Conservation (phyloP, 2,888 invertebrate species). For the Mythimna ferrago region DNA sequence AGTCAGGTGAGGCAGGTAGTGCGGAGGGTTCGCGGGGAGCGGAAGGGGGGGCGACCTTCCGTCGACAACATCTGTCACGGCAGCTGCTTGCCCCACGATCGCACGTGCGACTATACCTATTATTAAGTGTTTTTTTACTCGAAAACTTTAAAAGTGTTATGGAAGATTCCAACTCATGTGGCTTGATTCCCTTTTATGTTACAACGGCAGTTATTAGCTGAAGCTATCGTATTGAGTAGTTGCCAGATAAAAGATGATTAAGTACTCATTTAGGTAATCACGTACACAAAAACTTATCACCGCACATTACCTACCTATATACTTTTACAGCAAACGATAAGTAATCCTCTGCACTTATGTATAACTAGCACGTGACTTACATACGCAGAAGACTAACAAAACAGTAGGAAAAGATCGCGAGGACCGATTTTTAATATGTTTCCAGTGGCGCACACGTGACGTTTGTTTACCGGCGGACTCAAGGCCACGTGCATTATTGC, state of each 20-base stretch:
- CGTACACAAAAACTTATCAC: constrained; percentile 43
- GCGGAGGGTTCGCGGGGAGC: constrained; percentile 48
- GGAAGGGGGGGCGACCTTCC: constrained; percentile 73
- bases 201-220: constrained; percentile 26
- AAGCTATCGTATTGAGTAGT: constrained; percentile 19
- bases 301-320: constrained; percentile 4
- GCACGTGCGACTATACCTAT: constrained; percentile 89
- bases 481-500: constrained; percentile 86
- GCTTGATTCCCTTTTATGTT: constrained; percentile 14
- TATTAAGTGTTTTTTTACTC: constrained; percentile 81
- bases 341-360: constrained; percentile 52
- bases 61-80: constrained; percentile 87
- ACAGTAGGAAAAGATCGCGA: constrained; percentile 68
- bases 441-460: constrained; percentile 80
- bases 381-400: constrained; percentile 63
- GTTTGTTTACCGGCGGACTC: constrained; percentile 83
- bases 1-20: constrained; percentile 83
- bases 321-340: constrained; percentile 48
- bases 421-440: constrained; percentile 70
- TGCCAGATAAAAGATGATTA: constrained; percentile 32
- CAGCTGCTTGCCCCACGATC: constrained; percentile 83
- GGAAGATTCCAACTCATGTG: constrained; percentile 69
- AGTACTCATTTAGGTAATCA: constrained; percentile 35
- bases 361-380: constrained; percentile 59
- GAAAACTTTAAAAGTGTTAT: constrained; percentile 75